Percentiles rank a stretch among this genome's conserved stretches.
phyloP scores from a whole-genome alignment of 2,888 invertebrate genomes.

The Holacanthella duospinosa region DNA sequence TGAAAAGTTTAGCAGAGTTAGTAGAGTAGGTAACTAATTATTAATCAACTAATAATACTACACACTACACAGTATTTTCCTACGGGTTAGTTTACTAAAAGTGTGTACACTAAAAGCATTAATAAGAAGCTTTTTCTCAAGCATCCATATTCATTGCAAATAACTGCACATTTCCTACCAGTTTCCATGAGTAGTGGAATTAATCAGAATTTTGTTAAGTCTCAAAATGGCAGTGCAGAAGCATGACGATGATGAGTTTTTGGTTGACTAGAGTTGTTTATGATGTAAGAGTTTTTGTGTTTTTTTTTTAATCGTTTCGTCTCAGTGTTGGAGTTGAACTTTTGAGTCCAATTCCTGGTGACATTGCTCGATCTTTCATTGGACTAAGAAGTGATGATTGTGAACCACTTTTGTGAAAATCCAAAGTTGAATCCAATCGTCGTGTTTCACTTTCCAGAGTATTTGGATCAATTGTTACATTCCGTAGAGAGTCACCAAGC shows the following conservation, averaged over 20 bases:
- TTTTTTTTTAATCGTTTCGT: slow-evolving; percentile 18
- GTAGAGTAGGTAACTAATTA: too few relatives aligned
- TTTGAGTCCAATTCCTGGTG: slow-evolving; percentile 26
- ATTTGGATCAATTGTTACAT: slow-evolving; percentile 72
- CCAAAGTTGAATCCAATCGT: slow-evolving; percentile 50
- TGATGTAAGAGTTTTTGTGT: too few relatives aligned
- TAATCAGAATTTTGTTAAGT: not conserved
- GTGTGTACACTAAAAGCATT: too few relatives aligned
- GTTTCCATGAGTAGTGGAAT: too few relatives aligned
- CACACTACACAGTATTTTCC: too few relatives aligned
- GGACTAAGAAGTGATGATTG: slow-evolving; percentile 34
- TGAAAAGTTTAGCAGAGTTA: too few relatives aligned
- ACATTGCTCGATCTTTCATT: slow-evolving; percentile 29
- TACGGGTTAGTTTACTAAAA: too few relatives aligned
- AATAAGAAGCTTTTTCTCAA: too few relatives aligned
- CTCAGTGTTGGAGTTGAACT: slow-evolving; percentile 24
- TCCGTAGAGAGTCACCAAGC: slow-evolving; percentile 61
- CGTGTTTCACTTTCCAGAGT: slow-evolving; percentile 83
- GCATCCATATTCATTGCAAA: too few relatives aligned
- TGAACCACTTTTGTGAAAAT: slow-evolving; percentile 37
- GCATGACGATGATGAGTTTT: too few relatives aligned
- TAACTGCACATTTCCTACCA: too few relatives aligned
- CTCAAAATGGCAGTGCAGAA: slow-evolving; percentile 8
- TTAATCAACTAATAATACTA: too few relatives aligned
- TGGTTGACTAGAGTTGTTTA: not conserved